These are phyloP conservation scores for Harpagus bidentatus DNA, from an alignment of 2,113 vertebrate genomes.

Conservation along the genomic window DNA sequence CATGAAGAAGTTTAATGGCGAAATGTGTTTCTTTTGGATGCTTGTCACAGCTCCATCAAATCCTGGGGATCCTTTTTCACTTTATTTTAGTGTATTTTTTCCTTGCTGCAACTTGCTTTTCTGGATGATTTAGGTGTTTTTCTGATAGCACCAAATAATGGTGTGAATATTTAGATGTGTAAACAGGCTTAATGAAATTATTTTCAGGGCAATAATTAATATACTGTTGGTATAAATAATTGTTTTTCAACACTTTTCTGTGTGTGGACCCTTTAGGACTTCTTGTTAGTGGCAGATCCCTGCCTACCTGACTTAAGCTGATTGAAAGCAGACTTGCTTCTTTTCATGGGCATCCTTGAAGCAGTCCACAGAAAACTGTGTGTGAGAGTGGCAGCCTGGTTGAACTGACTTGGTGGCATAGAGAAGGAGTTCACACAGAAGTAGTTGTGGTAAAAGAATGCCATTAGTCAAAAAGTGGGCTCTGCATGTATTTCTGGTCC, in stretches of 20 bases:
- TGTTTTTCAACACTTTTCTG: neutral
- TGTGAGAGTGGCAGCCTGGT: neutral
- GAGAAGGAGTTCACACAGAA: neutral
- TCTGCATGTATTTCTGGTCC: neutral
- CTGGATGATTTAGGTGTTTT: neutral
- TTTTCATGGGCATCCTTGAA: neutral
- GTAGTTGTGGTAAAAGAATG: neutral
- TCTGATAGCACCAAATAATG: neutral
- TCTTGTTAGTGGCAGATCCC: neutral
- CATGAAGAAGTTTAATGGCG: neutral
- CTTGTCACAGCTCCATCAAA: neutral
- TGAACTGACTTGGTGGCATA: neutral
- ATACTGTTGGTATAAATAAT: neutral
- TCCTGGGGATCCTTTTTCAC: neutral
- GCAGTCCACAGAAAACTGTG: neutral
- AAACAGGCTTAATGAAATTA: neutral
- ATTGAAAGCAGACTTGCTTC: neutral
- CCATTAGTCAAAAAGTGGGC: neutral
- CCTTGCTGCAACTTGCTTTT: neutral
- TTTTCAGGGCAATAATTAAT: neutral
- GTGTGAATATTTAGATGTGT: neutral
- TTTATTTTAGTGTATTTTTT: conserved; percentile 1
- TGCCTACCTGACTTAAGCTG: neutral
- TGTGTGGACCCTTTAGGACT: neutral
- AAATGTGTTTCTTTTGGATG: conserved; percentile 6